Conservation (phyloP, 2,888 invertebrate species). For the Nysson spinosus region DNA sequence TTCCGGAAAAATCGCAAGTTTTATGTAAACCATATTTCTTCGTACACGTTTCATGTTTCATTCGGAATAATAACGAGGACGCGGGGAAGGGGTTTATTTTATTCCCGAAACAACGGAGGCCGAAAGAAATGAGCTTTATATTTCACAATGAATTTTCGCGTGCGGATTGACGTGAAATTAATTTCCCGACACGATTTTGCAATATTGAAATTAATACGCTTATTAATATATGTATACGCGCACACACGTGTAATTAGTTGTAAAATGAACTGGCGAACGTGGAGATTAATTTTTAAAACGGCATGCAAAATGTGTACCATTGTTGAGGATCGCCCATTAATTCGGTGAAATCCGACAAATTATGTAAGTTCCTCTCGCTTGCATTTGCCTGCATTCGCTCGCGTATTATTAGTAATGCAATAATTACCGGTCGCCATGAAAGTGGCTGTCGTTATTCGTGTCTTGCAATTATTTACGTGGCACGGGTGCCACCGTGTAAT, state of each 20-base stretch:
- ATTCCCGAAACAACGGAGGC: too few species aligned
- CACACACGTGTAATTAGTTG: conserved; percentile 12
- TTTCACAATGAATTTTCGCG: too few species aligned
- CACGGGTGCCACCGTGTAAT: not conserved
- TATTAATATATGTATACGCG: not conserved
- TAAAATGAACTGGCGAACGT: too few species aligned
- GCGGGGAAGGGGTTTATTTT: too few species aligned
- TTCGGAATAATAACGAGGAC: too few species aligned
- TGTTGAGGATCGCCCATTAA: not conserved
- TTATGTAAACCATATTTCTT: too few species aligned
- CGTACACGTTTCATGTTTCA: too few species aligned
- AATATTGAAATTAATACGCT: conserved; percentile 19
- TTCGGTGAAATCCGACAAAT: not conserved
- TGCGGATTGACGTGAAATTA: too few species aligned
- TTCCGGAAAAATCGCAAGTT: too few species aligned
- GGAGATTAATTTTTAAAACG: conserved; percentile 22
- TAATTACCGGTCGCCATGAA: not conserved
- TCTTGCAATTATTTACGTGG: not conserved
- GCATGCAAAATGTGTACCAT: not conserved
- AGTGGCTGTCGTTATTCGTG: not conserved
- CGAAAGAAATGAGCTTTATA: too few species aligned
- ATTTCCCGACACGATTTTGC: conserved; percentile 20
- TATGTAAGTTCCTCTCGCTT: not conserved
- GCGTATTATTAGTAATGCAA: not conserved
- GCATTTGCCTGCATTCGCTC: too few species aligned